These are phyloP conservation scores for Cuniculus paca DNA, from an alignment of 2,797 vertebrate genomes.

Conservation along the genomic window DNA sequence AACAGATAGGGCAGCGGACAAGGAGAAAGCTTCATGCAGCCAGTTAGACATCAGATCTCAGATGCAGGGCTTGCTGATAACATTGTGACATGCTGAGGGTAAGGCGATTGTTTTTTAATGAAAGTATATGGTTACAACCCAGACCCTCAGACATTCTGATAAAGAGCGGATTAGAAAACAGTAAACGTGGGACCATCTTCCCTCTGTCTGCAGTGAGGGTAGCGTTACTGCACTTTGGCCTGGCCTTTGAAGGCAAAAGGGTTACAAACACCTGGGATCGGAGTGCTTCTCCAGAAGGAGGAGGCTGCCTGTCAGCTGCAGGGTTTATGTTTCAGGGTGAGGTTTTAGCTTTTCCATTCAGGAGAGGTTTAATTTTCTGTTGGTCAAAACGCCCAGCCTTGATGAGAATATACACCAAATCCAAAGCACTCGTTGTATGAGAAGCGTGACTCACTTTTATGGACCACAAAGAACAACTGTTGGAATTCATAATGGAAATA, in stretches of 20 bases:
- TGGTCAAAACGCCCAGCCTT: not conserved
- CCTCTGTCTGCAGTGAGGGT: constrained; percentile 55
- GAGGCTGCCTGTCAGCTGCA: constrained; percentile 36
- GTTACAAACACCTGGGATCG: not conserved
- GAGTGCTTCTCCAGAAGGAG: constrained; percentile 30
- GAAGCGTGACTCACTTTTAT: constrained; percentile 22
- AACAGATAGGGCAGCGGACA: constrained; percentile 20
- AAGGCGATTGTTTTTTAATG: constrained; percentile 72
- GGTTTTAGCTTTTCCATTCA: constrained; percentile 59
- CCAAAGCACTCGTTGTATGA: constrained; percentile 50
- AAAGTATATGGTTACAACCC: constrained; percentile 59
- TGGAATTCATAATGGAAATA: not conserved
- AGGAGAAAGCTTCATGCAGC: not conserved
- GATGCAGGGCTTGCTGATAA: constrained; percentile 63
- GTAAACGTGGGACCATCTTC: constrained; percentile 65
- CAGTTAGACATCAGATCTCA: constrained; percentile 20
- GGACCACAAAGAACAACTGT: not conserved
- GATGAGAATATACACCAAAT: not conserved
- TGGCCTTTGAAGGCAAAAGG: constrained; percentile 63
- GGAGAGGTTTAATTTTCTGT: constrained; percentile 50
- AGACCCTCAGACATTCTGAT: constrained; percentile 65
- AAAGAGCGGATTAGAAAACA: constrained; percentile 66
- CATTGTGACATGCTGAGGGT: constrained; percentile 61
- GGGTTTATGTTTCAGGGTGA: constrained; percentile 56
- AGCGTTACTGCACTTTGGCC: constrained; percentile 51